A percentile compares a stretch with the other conserved stretches of the same genome.
Conservation (phyloP, 2,113 vertebrate genomes). For the Cephalopterus ornatus region DNA sequence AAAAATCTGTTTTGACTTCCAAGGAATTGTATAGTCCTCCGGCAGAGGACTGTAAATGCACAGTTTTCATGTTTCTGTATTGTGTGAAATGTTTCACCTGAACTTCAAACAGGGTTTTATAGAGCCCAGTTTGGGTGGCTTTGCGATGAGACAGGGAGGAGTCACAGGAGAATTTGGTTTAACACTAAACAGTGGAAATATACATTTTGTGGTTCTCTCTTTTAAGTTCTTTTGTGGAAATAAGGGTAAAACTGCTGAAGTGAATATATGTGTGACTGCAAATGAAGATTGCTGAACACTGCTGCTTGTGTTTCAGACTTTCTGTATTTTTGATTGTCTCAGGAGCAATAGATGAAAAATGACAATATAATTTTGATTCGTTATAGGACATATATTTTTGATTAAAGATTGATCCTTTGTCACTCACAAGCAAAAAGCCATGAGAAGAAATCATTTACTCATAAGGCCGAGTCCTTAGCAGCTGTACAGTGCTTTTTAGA, state of each 20-base stretch:
- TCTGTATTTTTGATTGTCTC: not conserved
- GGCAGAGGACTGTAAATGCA: not conserved
- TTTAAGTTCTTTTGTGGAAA: not conserved
- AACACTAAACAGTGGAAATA: not conserved
- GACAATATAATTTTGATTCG: not conserved
- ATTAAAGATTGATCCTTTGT: conserved; percentile 26
- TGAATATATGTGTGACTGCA: not conserved
- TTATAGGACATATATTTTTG: not conserved
- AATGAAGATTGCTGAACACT: not conserved
- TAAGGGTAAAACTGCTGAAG: not conserved
- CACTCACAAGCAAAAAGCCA: not conserved
- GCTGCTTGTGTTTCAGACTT: not conserved
- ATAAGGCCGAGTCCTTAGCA: not conserved
- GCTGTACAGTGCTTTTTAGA: not conserved
- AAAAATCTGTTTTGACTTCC: not conserved
- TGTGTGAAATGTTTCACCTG: not conserved
- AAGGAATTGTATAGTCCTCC: not conserved
- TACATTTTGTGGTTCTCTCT: not conserved
- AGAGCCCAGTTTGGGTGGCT: not conserved
- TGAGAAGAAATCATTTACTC: not conserved
- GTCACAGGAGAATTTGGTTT: not conserved
- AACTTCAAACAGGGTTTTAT: not conserved
- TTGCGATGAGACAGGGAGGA: not conserved
- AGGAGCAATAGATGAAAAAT: not conserved
- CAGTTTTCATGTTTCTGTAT: not conserved